phyloP scores from a whole-genome alignment of 2,797 vertebrate species.

The Salarias fasciatus region DNA sequence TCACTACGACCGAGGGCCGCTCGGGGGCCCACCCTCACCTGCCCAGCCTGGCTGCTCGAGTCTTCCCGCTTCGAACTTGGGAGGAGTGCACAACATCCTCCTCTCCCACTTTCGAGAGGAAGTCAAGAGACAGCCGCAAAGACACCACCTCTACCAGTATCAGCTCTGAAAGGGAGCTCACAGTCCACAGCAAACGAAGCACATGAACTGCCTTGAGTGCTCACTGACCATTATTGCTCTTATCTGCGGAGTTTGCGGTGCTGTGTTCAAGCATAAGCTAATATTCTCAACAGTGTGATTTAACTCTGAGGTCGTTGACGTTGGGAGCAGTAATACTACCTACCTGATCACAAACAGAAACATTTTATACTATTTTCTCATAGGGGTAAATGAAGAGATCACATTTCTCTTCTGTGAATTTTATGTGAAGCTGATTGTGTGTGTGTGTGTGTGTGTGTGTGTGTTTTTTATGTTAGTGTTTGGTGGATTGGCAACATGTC shows the following conservation, averaged over 20 bases:
- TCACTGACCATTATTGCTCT: conserved; percentile 9
- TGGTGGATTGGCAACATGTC: too few species aligned
- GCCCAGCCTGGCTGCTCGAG: conserved; percentile 76
- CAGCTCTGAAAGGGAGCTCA: conserved; percentile 84
- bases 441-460: too few species aligned
- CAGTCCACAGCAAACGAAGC: conserved; percentile 70
- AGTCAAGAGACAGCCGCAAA: conserved; percentile 83
- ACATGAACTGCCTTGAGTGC: conserved; percentile 34
- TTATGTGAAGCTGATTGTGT: too few species aligned
- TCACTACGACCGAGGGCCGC: conserved; percentile 83
- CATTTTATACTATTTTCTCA: conserved; percentile 8
- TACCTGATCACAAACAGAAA: conserved; percentile 2
- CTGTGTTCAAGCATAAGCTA: conserved; percentile 13
- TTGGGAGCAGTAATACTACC: conserved; percentile 4
- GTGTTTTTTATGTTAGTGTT: too few species aligned
- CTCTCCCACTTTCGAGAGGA: conserved; percentile 82
- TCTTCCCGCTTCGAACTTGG: conserved; percentile 83
- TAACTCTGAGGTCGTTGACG: conserved; percentile 18
- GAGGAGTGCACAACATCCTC: conserved; percentile 85
- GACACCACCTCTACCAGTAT: conserved; percentile 84
- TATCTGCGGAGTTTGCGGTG: conserved; percentile 11
- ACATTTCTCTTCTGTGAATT: too few species aligned
- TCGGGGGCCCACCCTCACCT: conserved; percentile 67
- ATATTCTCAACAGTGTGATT: conserved; percentile 44
- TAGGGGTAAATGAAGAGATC: neutral